Evolutionary conservation across 2,888 invertebrate species (phyloP).

Genomic region (Chaitophorus viminalis): DNA sequence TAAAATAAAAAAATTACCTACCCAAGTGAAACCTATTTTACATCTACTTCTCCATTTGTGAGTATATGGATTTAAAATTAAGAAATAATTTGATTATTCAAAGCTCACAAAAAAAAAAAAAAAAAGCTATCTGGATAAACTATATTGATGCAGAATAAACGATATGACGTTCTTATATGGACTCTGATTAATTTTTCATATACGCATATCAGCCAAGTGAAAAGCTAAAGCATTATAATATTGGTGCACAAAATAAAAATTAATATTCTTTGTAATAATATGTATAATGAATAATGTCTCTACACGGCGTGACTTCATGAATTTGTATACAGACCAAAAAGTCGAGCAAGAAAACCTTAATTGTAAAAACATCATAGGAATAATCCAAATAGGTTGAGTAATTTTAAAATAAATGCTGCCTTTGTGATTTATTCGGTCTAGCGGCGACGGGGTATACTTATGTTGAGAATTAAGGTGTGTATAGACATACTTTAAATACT

Average conservation of each 20-base stretch:
- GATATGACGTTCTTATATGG: too few relatives aligned
- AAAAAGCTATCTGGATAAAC: too few relatives aligned
- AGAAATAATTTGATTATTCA: too few relatives aligned
- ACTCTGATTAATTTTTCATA: too few relatives aligned
- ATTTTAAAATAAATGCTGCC: conserved; percentile 35
- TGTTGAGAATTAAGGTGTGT: background rate
- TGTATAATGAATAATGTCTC: background rate
- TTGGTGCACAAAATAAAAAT: background rate
- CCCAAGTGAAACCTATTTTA: too few relatives aligned
- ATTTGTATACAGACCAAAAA: conserved; percentile 8
- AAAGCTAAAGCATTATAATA: background rate
- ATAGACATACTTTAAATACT: background rate
- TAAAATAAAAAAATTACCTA: too few relatives aligned
- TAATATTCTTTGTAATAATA: background rate
- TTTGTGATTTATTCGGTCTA: conserved; percentile 13
- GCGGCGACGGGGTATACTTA: background rate
- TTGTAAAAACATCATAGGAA: conserved; percentile 1
- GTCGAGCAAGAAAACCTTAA: conserved; percentile 11
- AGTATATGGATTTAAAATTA: too few relatives aligned
- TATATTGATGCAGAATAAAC: too few relatives aligned
- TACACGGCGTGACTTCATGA: conserved; percentile 16
- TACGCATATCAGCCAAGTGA: background rate
- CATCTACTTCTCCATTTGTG: too few relatives aligned
- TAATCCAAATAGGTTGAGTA: background rate
- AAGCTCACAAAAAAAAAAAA: too few relatives aligned